Base-by-base conservation (phyloP, 2,113 vertebrate species). In the Thamnophis sirtalis region DNA sequence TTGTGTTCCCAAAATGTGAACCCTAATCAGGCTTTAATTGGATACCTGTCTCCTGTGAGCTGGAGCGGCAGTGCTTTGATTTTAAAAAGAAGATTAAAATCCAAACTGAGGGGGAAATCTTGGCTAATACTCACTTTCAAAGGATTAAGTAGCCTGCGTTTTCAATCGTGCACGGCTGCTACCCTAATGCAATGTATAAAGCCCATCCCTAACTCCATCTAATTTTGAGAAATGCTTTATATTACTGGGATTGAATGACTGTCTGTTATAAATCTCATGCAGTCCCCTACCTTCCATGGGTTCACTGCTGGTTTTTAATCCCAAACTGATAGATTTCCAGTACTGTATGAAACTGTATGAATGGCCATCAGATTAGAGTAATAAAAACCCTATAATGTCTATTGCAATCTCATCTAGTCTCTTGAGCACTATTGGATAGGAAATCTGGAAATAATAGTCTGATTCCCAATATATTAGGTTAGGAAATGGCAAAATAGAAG, bases 41-140 rank as follows among this genome's bases (percentile, higher is more conserved):
- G 91, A 73, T 60, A 80, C 86, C 91, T 92, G 91, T 86, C 84
- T 91, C 55, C 43, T 86, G 28, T 91, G 84, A 63, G 86, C 24
- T 58, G 38, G 53, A 91, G 28, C 50, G 68, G 9, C 56, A 43
- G n/a, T 53, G 73, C 26, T 68, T 68, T 53, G n/a, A 88, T 73
- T 73, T 38, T 55, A 43, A 21, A 80, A 80, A 80, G 73, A 56
- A 56, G 38, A 55, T 55, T n/a, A 84, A 84, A 84, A 48, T 56
- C 33, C 26, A 28, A 55, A 85, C 22, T 51, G 55, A 49, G 13
- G 43, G 24, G 24, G 2, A 9, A 28, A 10, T n/a, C 7, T 17
- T 49, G 60, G 68, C 33, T 33, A 80, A 80, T 54, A 24, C 11
- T 53, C 26, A 38, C 55, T 85, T 56, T 91, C 80, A 56, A 58